These are phyloP conservation scores for Microcebus tavaratra DNA, from an alignment of 2,113 vertebrate species.

Conservation along the genomic window DNA sequence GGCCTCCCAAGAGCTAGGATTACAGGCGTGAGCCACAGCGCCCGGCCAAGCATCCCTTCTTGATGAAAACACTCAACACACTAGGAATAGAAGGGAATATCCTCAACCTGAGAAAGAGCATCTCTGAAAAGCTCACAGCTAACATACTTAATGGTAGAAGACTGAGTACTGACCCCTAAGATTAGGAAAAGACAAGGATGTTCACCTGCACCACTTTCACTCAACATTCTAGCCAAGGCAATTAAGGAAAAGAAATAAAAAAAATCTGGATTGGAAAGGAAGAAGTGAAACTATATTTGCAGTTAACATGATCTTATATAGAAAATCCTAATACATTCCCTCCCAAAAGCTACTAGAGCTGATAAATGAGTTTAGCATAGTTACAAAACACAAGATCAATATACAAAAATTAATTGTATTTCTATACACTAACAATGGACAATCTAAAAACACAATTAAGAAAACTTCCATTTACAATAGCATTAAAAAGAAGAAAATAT, in stretches of 20 bases:
- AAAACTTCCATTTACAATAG: not conserved
- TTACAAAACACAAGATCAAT: not conserved
- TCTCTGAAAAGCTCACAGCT: not conserved
- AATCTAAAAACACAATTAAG: not conserved
- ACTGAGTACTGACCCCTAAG: not conserved
- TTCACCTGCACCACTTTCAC: not conserved
- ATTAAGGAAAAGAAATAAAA: conserved; percentile 8
- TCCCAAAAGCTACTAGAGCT: not conserved
- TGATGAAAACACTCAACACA: not conserved
- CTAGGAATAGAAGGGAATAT: not conserved
- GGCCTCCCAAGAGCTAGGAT: too few relatives aligned
- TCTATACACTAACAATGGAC: not conserved
- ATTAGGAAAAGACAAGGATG: not conserved
- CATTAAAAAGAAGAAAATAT: not conserved
- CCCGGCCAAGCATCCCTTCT: not conserved
- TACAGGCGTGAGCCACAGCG: too few relatives aligned
- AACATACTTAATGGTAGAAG: not conserved
- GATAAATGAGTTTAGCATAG: not conserved
- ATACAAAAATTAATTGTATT: not conserved
- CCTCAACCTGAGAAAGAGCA: not conserved
- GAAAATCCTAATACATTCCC: not conserved
- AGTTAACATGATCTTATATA: not conserved
- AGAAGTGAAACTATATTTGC: not conserved
- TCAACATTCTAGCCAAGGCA: not conserved
- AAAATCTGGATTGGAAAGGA: not conserved